phyloP scores from a whole-genome alignment of 2,113 vertebrate species.

The Leuciscus idus region DNA sequence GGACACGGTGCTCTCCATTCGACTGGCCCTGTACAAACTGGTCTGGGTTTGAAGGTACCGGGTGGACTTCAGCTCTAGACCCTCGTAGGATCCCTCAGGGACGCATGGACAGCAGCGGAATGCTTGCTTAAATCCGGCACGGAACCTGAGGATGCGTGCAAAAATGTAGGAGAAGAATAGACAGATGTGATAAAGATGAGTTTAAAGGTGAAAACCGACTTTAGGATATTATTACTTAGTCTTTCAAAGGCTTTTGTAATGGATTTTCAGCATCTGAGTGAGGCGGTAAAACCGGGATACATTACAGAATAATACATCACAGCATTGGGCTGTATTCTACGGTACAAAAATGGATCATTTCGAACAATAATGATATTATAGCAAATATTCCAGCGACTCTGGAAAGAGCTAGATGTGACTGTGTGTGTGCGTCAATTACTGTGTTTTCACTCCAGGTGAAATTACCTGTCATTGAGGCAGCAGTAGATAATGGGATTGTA shows the following conservation, averaged over 20 bases:
- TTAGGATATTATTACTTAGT: background rate
- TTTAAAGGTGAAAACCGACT: background rate
- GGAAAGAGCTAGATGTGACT: background rate
- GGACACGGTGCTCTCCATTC: slow-evolving; percentile 88
- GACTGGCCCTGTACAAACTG: slow-evolving; percentile 90
- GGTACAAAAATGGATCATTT: slow-evolving; percentile 28
- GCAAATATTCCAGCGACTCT: background rate
- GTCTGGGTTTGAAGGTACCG: slow-evolving; percentile 89
- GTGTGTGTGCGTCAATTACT: background rate
- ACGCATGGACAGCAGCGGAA: slow-evolving; percentile 92
- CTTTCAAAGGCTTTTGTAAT: slow-evolving; percentile 9
- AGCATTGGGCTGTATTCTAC: background rate
- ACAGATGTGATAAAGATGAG: background rate
- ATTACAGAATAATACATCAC: slow-evolving; percentile 28
- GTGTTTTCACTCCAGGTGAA: slow-evolving; percentile 16
- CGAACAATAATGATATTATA: slow-evolving; percentile 37
- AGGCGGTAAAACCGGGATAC: background rate
- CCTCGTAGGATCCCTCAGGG: slow-evolving; percentile 80
- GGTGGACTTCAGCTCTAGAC: slow-evolving; percentile 92
- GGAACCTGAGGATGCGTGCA: slow-evolving; percentile 80
- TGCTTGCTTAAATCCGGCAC: slow-evolving; percentile 90
- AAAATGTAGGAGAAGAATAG: background rate
- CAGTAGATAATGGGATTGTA: slow-evolving; percentile 99
- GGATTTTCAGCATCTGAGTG: background rate
- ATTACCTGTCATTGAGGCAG: slow-evolving; percentile 95